Percentiles rank a stretch among this genome's conserved stretches.
These are phyloP conservation scores for Erpornis zantholeuca DNA, from an alignment of 2,113 vertebrate species.

Conservation along the genomic window DNA sequence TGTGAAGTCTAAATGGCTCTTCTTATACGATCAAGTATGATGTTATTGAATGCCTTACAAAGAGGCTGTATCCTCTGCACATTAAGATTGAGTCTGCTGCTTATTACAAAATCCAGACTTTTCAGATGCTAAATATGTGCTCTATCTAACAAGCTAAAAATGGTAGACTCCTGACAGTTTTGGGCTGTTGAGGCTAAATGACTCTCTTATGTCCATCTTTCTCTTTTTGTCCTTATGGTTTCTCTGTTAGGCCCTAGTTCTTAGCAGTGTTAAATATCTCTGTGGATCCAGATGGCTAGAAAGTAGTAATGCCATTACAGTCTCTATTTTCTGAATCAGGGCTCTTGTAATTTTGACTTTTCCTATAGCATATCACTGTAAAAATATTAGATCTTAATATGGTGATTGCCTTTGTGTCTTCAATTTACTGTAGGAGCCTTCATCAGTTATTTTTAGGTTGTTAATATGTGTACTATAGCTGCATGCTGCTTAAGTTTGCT, in stretches of 20 bases:
- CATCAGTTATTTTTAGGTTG: neutral
- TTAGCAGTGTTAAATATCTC: neutral
- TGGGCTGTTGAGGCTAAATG: neutral
- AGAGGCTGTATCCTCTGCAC: constrained; percentile 60
- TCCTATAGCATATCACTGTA: neutral
- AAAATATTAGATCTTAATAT: neutral
- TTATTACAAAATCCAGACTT: constrained; percentile 65
- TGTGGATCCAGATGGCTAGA: neutral
- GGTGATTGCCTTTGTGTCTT: neutral
- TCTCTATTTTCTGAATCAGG: neutral
- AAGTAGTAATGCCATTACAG: neutral
- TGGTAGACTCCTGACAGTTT: neutral
- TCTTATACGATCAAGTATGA: constrained; percentile 62
- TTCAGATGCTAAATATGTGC: constrained; percentile 66
- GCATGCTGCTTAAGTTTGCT: neutral
- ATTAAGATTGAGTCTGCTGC: constrained; percentile 68
- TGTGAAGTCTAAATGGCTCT: constrained; percentile 63
- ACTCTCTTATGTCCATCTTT: neutral
- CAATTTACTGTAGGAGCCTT: neutral
- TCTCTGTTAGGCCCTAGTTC: neutral
- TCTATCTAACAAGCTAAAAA: constrained; percentile 43
- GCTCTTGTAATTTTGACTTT: neutral
- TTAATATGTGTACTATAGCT: neutral
- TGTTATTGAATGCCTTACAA: constrained; percentile 62
- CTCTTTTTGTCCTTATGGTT: neutral